A percentile compares a stretch with the other conserved stretches of the same genome.
Evolutionary conservation across 2,888 invertebrate genomes (phyloP).

Genomic region (Branchellion lobata): DNA sequence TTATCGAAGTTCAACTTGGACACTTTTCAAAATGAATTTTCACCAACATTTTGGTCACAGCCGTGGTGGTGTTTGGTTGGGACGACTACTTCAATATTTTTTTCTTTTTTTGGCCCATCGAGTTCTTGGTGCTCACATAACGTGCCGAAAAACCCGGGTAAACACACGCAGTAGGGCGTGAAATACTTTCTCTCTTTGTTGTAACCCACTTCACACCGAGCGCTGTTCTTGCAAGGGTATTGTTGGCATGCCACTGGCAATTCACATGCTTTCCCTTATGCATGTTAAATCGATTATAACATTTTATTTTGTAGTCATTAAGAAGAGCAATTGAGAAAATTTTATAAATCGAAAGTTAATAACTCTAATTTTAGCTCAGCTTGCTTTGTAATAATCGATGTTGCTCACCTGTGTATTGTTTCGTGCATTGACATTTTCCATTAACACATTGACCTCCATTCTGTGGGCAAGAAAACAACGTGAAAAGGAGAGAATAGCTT

Average conservation of each 20-base stretch:
- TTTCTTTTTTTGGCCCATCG: neutral
- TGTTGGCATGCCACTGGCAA: neutral
- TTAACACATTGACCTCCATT: conserved; percentile 8
- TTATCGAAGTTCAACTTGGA: no score
- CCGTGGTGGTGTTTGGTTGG: neutral
- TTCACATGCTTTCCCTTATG: neutral
- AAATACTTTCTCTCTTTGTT: neutral
- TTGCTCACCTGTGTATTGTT: neutral
- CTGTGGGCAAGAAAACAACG: neutral
- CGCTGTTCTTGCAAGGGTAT: neutral
- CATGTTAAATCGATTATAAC: no score
- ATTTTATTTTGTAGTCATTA: no score
- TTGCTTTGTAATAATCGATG: no score
- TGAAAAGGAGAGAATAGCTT: no score
- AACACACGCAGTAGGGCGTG: neutral
- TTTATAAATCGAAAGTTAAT: no score
- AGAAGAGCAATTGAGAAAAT: no score
- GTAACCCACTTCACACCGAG: neutral
- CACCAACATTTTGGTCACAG: neutral
- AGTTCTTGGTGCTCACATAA: neutral
- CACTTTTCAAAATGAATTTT: neutral
- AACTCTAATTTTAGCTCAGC: no score
- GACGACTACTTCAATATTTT: neutral
- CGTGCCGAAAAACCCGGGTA: neutral
- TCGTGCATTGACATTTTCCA: neutral